phyloP scores from a whole-genome alignment of 2,888 invertebrate genomes.

The Papilio gigon region DNA sequence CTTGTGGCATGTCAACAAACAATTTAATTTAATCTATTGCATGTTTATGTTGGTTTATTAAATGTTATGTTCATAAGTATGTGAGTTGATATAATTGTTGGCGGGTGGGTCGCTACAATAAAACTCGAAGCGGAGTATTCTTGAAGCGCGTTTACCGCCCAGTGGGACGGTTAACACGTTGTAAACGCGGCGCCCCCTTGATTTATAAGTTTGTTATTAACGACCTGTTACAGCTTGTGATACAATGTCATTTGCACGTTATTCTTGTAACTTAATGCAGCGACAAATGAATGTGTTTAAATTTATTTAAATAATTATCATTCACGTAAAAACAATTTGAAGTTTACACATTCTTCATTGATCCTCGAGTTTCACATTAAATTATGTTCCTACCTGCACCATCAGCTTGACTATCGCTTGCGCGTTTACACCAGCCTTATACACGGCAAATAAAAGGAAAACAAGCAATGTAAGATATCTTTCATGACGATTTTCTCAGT shows the following conservation, averaged over 20 bases:
- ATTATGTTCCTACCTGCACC: too few relatives aligned
- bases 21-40: not conserved
- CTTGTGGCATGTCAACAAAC: not conserved
- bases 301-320: not conserved
- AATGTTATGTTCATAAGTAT: slow-evolving; percentile 14
- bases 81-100: slow-evolving; percentile 7
- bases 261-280: not conserved
- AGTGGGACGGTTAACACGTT: slow-evolving; percentile 56
- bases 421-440: too few relatives aligned
- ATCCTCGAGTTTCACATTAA: too few relatives aligned
- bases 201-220: slow-evolving; percentile 60
- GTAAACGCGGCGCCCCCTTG: slow-evolving; percentile 57
- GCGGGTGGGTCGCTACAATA: slow-evolving; percentile 44
- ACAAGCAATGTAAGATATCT: too few relatives aligned
- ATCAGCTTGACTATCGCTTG: too few relatives aligned
- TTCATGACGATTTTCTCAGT: too few relatives aligned
- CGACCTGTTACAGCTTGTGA: slow-evolving; percentile 48
- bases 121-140: slow-evolving; percentile 43
- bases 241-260: slow-evolving; percentile 30
- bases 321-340: not conserved
- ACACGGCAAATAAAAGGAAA: too few relatives aligned
- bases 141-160: slow-evolving; percentile 52
- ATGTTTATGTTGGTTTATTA: not conserved
- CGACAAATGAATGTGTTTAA: not conserved
- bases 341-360: too few relatives aligned